Evolutionary conservation across 2,888 invertebrate genomes (phyloP).

Genomic region (Metellina segmentata): DNA sequence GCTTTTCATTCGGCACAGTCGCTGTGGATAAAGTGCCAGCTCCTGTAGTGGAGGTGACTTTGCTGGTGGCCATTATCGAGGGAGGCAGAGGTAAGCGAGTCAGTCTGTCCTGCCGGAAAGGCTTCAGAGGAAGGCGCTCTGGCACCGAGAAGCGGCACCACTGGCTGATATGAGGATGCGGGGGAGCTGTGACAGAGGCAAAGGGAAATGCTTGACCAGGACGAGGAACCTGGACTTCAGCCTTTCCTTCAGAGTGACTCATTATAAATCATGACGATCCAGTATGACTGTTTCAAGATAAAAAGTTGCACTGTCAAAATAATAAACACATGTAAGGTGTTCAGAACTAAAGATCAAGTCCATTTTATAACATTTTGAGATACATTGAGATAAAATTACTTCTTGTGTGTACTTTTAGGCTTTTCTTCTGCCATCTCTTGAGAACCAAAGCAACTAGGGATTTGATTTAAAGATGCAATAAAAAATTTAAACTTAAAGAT

Average conservation of each 20-base stretch:
- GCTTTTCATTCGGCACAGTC: constrained; percentile 11
- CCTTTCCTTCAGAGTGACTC: constrained; percentile 74
- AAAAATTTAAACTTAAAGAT: too few species aligned
- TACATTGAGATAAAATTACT: too few species aligned
- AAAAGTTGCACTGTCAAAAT: background rate
- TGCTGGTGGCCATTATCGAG: constrained; percentile 65
- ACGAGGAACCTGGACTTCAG: constrained; percentile 74
- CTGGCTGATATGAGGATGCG: constrained; percentile 73
- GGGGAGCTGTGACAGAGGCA: constrained; percentile 49
- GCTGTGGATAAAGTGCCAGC: constrained; percentile 9
- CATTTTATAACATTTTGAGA: too few species aligned
- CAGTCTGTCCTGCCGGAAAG: constrained; percentile 72
- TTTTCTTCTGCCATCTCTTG: too few species aligned
- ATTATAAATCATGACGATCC: constrained; percentile 65
- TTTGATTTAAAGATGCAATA: too few species aligned
- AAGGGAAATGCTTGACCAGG: constrained; percentile 76
- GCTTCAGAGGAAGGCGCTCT: constrained; percentile 71
- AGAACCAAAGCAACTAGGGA: too few species aligned
- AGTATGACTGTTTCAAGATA: background rate
- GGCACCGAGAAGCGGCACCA: constrained; percentile 71
- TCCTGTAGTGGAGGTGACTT: constrained; percentile 29
- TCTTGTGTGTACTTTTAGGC: too few species aligned
- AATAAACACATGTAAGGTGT: background rate
- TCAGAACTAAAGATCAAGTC: background rate
- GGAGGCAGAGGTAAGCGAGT: constrained; percentile 66